Evolutionary conservation across 2,888 invertebrate genomes (phyloP).

Genomic region (Melikaiella ostensackeni): DNA sequence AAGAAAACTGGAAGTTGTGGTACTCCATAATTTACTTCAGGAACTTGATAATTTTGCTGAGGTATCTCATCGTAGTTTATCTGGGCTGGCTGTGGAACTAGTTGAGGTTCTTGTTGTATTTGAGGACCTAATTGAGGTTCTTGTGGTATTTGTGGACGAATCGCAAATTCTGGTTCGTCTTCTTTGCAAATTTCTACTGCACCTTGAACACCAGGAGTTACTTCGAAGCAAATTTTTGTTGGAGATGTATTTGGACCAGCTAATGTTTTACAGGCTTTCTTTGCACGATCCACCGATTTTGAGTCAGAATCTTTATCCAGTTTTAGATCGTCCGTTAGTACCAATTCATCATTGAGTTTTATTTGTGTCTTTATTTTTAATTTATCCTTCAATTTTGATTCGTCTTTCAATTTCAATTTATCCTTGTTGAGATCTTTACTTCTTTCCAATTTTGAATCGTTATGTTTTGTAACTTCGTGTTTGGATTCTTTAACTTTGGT

Average conservation of each 20-base stretch:
- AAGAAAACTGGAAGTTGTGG: background rate
- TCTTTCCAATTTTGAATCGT: background rate
- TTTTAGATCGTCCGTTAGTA: background rate
- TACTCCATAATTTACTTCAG: background rate
- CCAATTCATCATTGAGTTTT: background rate
- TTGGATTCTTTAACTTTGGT: slow-evolving; percentile 7
- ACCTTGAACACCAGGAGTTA: background rate
- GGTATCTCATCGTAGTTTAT: too few relatives aligned
- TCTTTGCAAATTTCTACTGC: background rate
- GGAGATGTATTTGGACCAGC: background rate
- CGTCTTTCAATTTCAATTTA: background rate
- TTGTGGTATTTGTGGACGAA: background rate
- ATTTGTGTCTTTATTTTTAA: background rate
- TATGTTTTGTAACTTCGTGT: background rate
- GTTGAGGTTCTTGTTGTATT: background rate
- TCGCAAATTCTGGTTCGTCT: background rate
- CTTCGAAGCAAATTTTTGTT: background rate
- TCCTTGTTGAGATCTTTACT: background rate
- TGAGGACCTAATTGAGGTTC: background rate
- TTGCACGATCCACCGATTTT: background rate
- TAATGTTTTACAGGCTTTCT: background rate
- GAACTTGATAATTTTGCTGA: background rate
- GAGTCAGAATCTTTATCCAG: background rate
- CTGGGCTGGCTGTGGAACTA: too few relatives aligned
- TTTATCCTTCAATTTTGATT: background rate